Conservation (phyloP, 2,797 vertebrate genomes). For the Pipistrellus pygmaeus region DNA sequence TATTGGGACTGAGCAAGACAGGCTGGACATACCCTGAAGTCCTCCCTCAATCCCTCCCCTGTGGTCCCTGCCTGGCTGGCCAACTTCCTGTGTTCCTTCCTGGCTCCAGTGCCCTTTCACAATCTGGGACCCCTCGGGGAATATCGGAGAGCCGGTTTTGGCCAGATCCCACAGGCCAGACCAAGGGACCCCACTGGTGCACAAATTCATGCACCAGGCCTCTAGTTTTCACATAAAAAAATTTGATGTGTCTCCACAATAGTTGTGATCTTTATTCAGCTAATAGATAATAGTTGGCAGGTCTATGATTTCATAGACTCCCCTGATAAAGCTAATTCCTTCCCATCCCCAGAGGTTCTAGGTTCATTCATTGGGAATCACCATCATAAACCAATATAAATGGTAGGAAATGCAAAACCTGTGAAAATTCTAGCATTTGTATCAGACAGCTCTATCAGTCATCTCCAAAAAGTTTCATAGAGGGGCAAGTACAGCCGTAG, state of each 20-base stretch:
- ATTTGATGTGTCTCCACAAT: neutral
- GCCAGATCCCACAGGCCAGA: too few species aligned
- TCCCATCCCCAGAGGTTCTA: neutral
- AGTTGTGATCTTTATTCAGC: constrained; percentile 46
- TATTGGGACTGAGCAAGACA: too few species aligned
- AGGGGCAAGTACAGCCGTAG: neutral
- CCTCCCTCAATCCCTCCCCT: too few species aligned
- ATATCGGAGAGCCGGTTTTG: too few species aligned
- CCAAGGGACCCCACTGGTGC: too few species aligned
- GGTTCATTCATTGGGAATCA: neutral
- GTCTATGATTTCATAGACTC: constrained; percentile 47
- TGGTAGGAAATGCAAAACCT: constrained; percentile 42
- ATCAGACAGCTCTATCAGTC: neutral
- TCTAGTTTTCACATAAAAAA: constrained; percentile 35
- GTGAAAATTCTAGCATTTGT: constrained; percentile 40
- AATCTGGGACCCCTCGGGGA: neutral
- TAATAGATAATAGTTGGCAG: constrained; percentile 8
- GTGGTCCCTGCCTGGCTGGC: too few species aligned
- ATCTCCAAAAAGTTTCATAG: neutral
- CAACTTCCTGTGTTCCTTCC: too few species aligned
- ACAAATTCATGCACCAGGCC: too few species aligned
- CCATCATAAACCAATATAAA: constrained; percentile 42
- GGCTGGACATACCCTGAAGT: too few species aligned
- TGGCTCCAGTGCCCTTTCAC: too few species aligned
- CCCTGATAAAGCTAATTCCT: constrained; percentile 28